A percentile compares a stretch with the other conserved stretches of the same genome.
phyloP scores from a whole-genome alignment of 1,140 invertebrate genomes.

The Drosophila ogumai region DNA sequence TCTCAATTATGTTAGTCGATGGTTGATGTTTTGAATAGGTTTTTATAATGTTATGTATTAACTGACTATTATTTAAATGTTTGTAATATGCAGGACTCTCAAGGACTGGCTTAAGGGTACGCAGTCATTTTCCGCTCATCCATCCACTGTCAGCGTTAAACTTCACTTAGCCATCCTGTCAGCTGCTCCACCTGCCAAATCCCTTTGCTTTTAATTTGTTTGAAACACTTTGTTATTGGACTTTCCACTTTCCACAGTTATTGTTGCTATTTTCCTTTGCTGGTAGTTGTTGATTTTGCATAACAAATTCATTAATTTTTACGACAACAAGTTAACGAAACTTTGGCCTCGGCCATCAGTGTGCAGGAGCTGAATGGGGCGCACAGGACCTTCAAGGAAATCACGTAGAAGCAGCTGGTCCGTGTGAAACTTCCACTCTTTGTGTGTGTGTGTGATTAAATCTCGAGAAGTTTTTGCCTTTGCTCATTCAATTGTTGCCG shows the following conservation, averaged over 20 bases:
- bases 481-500: conserved; percentile 66
- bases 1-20: not conserved
- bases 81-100: not conserved
- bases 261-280: conserved; percentile 41
- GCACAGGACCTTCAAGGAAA: conserved; percentile 26
- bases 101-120: not conserved
- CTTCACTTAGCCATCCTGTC: not conserved
- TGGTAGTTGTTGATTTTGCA: conserved; percentile 74
- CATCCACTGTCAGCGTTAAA: not conserved
- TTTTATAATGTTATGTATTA: too few species aligned
- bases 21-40: not conserved
- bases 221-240: conserved; percentile 31
- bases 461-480: conserved; percentile 70
- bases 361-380: conserved; percentile 12
- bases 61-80: not conserved
- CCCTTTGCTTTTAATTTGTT: conserved; percentile 56
- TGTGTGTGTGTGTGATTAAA: conserved; percentile 53
- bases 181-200: conserved; percentile 29
- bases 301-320: conserved; percentile 82
- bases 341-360: conserved; percentile 57
- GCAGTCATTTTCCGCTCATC: not conserved
- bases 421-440: conserved; percentile 2
- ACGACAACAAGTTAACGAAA: conserved; percentile 46
- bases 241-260: conserved; percentile 18
- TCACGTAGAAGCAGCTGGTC: conserved; percentile 22